Percentiles rank a stretch among this genome's conserved stretches.
Conservation (phyloP, 1,140 invertebrate genomes). For the Drosophila pandora region DNA sequence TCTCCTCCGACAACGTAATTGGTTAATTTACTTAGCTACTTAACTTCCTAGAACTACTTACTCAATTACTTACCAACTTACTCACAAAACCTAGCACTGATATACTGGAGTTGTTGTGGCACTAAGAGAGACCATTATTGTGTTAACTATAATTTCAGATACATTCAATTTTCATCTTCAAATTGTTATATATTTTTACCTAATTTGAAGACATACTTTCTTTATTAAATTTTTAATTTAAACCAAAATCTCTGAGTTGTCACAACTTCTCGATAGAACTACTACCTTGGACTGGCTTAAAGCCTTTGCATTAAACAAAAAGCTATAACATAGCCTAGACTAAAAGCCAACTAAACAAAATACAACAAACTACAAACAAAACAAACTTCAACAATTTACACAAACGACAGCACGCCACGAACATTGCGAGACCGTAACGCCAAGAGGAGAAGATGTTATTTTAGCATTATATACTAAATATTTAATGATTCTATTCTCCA, state of each 20-base stretch:
- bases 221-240: not conserved
- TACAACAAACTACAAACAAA: constrained; percentile 37
- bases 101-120: constrained; percentile 16
- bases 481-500: constrained; percentile 45
- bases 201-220: no score
- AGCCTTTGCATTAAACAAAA: constrained; percentile 34
- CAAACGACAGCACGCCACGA: constrained; percentile 40
- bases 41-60: constrained; percentile 35
- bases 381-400: constrained; percentile 37
- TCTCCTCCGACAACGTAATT: constrained; percentile 40
- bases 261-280: constrained; percentile 23
- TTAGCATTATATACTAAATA: not conserved
- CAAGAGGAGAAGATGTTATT: constrained; percentile 9
- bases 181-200: no score
- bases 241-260: not conserved
- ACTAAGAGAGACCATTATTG: constrained; percentile 1
- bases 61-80: constrained; percentile 45
- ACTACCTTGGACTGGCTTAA: constrained; percentile 47
- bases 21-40: constrained; percentile 17
- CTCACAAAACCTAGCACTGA: constrained; percentile 55
- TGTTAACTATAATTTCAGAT: not conserved
- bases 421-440: constrained; percentile 37
- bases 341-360: constrained; percentile 56
- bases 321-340: constrained; percentile 46
- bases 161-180: not conserved